Percentiles rank a stretch among this genome's conserved stretches.
Conservation (phyloP, 1,140 invertebrate species). For the Anoplophora glabripennis region DNA sequence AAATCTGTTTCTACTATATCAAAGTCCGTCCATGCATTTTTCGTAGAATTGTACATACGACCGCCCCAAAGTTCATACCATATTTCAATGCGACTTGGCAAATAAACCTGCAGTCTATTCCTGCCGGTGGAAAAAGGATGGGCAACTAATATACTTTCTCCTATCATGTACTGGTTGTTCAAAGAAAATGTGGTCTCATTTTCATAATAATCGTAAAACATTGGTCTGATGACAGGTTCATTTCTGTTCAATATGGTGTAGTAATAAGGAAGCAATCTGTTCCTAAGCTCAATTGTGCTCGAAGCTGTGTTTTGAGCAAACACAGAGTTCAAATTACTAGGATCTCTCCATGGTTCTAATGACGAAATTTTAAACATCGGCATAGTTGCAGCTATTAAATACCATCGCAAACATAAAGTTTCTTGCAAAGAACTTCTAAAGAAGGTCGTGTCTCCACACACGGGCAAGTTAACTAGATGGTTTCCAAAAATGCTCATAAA, state of each 20-base stretch:
- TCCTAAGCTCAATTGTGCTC: conserved; percentile 26
- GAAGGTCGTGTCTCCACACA: conserved; percentile 37
- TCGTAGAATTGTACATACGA: conserved; percentile 18
- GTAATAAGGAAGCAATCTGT: conserved; percentile 39
- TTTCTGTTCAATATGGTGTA: conserved; percentile 35
- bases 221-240: conserved; percentile 43
- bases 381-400: conserved; percentile 41
- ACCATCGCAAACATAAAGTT: conserved; percentile 45
- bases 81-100: conserved; percentile 32
- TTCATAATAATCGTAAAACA: conserved; percentile 46
- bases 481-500: conserved; percentile 34
- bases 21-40: conserved; percentile 31
- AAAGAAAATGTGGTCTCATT: conserved; percentile 36
- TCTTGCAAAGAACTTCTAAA: conserved; percentile 34
- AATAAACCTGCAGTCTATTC: conserved; percentile 35
- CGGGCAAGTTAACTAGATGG: conserved; percentile 34
- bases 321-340: conserved; percentile 25
- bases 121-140: conserved; percentile 35
- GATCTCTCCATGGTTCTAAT: conserved; percentile 33
- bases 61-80: conserved; percentile 49
- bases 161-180: conserved; percentile 46
- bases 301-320: conserved; percentile 19
- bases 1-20: conserved; percentile 41
- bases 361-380: conserved; percentile 44
- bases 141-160: conserved; percentile 40